Percentiles rank a stretch among this genome's conserved stretches.
These are phyloP conservation scores for Drosophila lacertosa DNA, from an alignment of 1,140 invertebrate species.

Conservation along the genomic window DNA sequence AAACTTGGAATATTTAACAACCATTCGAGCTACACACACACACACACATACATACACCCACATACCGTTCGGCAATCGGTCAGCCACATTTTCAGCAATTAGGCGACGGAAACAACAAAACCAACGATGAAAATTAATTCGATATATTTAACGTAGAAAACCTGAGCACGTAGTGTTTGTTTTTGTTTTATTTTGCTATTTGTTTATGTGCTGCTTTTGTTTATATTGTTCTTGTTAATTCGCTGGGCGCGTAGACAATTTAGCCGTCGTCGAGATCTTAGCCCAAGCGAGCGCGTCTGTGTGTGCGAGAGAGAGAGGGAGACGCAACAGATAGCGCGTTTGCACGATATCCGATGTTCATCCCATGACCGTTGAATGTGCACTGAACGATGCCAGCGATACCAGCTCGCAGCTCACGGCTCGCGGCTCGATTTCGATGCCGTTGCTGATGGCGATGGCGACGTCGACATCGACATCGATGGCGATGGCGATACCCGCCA, in stretches of 20 bases:
- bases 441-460: constrained; percentile 11
- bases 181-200: constrained; percentile 5
- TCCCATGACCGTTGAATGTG: constrained; percentile 68
- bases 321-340: constrained; percentile 43
- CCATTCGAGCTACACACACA: background rate
- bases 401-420: too few relatives aligned
- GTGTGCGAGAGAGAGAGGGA: background rate
- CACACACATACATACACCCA: constrained; percentile 1
- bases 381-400: constrained; percentile 53
- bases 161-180: background rate
- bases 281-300: background rate
- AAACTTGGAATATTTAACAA: constrained; percentile 9
- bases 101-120: constrained; percentile 2
- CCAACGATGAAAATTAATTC: constrained; percentile 10
- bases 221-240: constrained; percentile 8
- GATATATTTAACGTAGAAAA: background rate
- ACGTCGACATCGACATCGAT: constrained; percentile 2
- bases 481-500: constrained; percentile 10
- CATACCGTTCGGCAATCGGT: constrained; percentile 68
- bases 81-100: constrained; percentile 64
- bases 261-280: constrained; percentile 11
- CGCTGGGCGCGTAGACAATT: constrained; percentile 5
- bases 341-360: constrained; percentile 53
- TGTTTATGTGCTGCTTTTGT: background rate
- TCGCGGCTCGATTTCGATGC: constrained; percentile 21